Percentiles rank a stretch among this genome's conserved stretches.
phyloP scores from a whole-genome alignment of 1,140 invertebrate species.

The Zaprionus capensis region DNA sequence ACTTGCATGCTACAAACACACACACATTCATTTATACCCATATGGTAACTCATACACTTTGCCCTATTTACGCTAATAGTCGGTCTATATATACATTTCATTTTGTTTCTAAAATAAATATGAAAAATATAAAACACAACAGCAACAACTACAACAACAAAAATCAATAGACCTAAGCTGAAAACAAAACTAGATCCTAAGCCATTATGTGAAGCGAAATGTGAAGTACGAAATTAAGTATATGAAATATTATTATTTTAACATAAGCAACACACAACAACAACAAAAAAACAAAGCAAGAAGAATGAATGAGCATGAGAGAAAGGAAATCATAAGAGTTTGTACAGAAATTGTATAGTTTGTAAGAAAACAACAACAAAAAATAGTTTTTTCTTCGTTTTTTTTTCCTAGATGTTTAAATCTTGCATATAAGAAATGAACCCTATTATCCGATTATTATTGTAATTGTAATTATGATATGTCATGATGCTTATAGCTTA shows the following conservation, averaged over 20 bases:
- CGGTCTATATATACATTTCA: conserved; percentile 51
- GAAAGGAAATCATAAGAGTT: conserved; percentile 2
- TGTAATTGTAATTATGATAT: conserved; percentile 21
- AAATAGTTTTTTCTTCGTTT: conserved; percentile 29
- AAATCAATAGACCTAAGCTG: conserved; percentile 23
- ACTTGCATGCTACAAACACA: conserved; percentile 6
- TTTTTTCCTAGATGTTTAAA: conserved; percentile 38
- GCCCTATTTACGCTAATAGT: conserved; percentile 61
- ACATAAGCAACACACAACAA: conserved; percentile 3
- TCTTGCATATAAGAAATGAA: conserved; percentile 4
- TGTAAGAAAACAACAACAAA: conserved; percentile 27
- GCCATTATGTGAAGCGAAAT: conserved; percentile 53
- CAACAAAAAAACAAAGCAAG: background rate
- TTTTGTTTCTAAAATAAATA: conserved; percentile 76
- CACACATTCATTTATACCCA: conserved; percentile 8
- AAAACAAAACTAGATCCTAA: conserved; percentile 29
- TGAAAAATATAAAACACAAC: conserved; percentile 52
- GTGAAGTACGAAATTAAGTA: conserved; percentile 72
- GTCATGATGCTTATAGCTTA: conserved; percentile 38
- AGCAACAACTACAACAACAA: conserved; percentile 22
- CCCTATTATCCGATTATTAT: conserved; percentile 34
- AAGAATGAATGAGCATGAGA: background rate
- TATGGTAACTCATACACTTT: conserved; percentile 43
- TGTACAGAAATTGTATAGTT: conserved; percentile 41
- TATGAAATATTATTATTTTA: conserved; percentile 47